Percentiles rank a stretch among this genome's conserved stretches.
phyloP scores from a whole-genome alignment of 1,140 invertebrate species.

The Andrena cerasifolii region DNA sequence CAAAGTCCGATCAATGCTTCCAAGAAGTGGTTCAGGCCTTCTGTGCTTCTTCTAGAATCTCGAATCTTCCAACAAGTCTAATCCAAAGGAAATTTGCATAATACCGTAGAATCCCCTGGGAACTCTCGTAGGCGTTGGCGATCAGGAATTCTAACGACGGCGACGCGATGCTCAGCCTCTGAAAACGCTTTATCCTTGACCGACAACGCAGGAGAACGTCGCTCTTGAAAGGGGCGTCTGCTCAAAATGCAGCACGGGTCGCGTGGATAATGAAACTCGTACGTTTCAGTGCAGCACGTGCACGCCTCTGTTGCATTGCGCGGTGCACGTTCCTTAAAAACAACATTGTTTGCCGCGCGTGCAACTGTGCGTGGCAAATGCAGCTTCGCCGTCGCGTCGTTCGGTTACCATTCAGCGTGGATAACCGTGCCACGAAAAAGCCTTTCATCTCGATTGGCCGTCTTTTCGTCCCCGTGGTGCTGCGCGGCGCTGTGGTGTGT shows the following conservation, averaged over 20 bases:
- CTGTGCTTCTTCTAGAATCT: too few species aligned
- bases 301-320: neutral
- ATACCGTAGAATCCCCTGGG: too few species aligned
- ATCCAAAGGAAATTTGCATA: too few species aligned
- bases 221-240: conserved; percentile 22
- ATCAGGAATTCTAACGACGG: neutral
- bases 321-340: neutral
- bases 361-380: too few species aligned
- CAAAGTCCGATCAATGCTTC: too few species aligned
- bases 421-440: too few species aligned
- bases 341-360: neutral
- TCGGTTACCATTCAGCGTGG: too few species aligned
- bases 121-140: neutral
- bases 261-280: conserved; percentile 23
- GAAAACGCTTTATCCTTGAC: neutral
- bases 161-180: neutral
- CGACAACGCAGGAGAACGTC: conserved; percentile 1
- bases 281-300: conserved; percentile 24
- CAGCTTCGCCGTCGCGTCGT: too few species aligned
- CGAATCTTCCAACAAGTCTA: too few species aligned
- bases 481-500: conserved; percentile 28
- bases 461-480: conserved; percentile 9
- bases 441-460: too few species aligned
- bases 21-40: too few species aligned
- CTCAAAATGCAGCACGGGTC: conserved; percentile 23